Evolutionary conservation across 2,797 vertebrate genomes (phyloP), one percentile per base, ranked within the genome.

Genomic region (Tamandua tetradactyla): DNA sequence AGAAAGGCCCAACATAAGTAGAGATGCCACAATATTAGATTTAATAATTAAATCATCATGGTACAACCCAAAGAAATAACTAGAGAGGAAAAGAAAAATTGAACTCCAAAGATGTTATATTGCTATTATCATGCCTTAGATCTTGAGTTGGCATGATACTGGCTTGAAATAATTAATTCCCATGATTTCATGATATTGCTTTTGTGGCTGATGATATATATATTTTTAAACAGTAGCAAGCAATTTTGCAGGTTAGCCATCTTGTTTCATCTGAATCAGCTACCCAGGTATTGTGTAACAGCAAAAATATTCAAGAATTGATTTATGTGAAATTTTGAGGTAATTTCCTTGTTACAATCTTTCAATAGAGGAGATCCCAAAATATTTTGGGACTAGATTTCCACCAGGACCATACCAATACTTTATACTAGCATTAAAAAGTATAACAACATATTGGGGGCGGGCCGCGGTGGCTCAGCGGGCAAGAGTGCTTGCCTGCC

Each of bases 191-290:
- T 90, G 88, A 71, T 89, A 66, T 40, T 79, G 32, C 32, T 18
- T 87, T 57, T 82, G 47, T 84, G 64, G 23, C 49, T 2, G 1
- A 44, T 96, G 87, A 95, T 92, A 75, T 42, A 76, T 72, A 2
- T 91, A 89, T 95, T 95, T 94, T 94, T 74, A 93, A 95, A 88
- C 5, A 78, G 57, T 22, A 85, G 66, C 40, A 87, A 95, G 92
- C 62, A 96, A 97, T 78, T 22, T 7, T 27, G 94, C 96, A 95
- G 82, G 82, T 90, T 95, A 94, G 55, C 86, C 86, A 95, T 74
- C 89, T 97, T 68, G 95, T 97, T 98, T 95, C 92, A 95, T 96
- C 91, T 68, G 95, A 89, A 94, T 94, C 93, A 86, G 69, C 71
- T 93, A 96, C 49, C 52, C 52, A 91, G 17, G 42, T 89, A 92